These are phyloP conservation scores for Brachyhypopomus occidentalis DNA, from an alignment of 2,113 vertebrate genomes.

Conservation along the genomic window DNA sequence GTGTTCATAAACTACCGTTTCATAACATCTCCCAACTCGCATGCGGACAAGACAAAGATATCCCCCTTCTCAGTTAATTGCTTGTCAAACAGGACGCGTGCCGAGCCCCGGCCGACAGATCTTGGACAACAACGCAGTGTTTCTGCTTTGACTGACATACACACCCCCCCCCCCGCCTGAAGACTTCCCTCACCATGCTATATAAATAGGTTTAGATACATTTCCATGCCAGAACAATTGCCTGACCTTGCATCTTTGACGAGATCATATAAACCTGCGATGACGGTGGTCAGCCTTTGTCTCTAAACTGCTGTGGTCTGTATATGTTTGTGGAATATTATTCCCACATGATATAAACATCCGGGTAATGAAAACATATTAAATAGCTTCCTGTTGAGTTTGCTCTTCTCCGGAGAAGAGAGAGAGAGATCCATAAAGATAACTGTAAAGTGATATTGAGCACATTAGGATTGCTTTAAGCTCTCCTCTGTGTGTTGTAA, in stretches of 20 bases:
- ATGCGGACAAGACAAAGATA: constrained; percentile 43
- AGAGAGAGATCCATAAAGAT: background rate
- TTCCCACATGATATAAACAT: constrained; percentile 6
- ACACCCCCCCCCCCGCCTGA: constrained; percentile 6
- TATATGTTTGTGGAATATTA: constrained; percentile 7
- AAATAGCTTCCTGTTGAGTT: constrained; percentile 22
- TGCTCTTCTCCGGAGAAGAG: constrained; percentile 25
- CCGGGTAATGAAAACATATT: constrained; percentile 17
- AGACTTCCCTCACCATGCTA: constrained; percentile 27
- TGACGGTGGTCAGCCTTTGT: background rate
- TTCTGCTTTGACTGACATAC: constrained; percentile 40
- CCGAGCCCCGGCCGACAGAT: constrained; percentile 24
- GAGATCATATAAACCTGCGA: background rate
- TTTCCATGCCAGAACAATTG: constrained; percentile 5
- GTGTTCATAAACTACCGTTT: constrained; percentile 23
- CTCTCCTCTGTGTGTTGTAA: constrained; percentile 43
- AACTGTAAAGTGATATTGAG: constrained; percentile 37
- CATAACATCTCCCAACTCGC: constrained; percentile 37
- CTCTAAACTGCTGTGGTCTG: background rate
- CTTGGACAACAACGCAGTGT: constrained; percentile 40
- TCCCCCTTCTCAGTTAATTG: constrained; percentile 47
- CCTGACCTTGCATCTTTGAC: background rate
- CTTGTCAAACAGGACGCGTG: constrained; percentile 41
- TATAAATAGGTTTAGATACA: constrained; percentile 11
- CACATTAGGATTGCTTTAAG: constrained; percentile 41